phyloP scores from a whole-genome alignment of 2,797 vertebrate genomes.

The Thunnus albacares region DNA sequence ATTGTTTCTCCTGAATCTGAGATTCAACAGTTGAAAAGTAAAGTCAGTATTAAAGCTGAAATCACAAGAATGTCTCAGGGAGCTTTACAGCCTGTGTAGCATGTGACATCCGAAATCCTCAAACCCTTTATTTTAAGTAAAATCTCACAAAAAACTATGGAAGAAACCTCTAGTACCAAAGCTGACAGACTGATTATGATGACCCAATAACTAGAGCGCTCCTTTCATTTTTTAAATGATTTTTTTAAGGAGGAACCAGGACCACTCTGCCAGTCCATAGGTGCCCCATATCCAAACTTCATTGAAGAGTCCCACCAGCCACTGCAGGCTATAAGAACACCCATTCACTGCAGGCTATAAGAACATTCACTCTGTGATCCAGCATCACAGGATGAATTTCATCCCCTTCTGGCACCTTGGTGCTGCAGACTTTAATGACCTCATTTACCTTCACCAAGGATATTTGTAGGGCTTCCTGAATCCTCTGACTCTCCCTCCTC shows the following conservation, averaged over 20 bases:
- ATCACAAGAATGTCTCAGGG: neutral
- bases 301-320: neutral
- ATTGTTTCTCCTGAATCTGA: neutral
- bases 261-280: neutral
- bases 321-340: neutral
- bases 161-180: neutral
- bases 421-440: slow-evolving; percentile 1
- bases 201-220: too few species aligned
- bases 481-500: neutral
- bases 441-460: neutral
- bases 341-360: neutral
- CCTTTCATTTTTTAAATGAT: neutral
- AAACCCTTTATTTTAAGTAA: neutral
- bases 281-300: neutral
- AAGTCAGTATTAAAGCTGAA: neutral
- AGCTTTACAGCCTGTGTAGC: too few species aligned
- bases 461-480: neutral
- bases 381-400: neutral
- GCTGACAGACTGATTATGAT: too few species aligned
- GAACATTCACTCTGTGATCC: neutral
- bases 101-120: neutral
- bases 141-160: neutral
- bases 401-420: neutral
- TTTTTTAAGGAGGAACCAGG: neutral
- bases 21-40: neutral